Evolutionary conservation across 2,797 vertebrate genomes (phyloP).

Genomic region (Cyprinella venusta): DNA sequence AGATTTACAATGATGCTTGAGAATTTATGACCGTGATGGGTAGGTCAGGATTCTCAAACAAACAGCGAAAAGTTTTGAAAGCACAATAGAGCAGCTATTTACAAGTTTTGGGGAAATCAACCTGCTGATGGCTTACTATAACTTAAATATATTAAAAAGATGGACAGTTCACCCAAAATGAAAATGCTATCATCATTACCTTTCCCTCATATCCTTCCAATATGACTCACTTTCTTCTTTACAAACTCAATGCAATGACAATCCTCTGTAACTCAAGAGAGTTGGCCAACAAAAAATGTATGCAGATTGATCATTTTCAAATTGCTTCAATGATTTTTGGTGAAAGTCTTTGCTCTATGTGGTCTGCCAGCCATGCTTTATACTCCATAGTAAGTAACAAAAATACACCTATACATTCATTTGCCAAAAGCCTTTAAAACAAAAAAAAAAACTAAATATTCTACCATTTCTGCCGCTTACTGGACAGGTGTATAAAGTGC

Average conservation of each 20-base stretch:
- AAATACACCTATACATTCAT: background rate
- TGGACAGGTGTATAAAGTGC: background rate
- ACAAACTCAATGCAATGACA: background rate
- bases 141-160: background rate
- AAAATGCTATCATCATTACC: background rate
- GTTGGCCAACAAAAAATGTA: background rate
- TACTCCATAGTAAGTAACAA: background rate
- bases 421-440: background rate
- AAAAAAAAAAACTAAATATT: background rate
- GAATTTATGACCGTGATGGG: background rate
- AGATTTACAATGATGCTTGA: background rate
- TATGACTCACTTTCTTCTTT: background rate
- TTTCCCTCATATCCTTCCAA: background rate
- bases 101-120: background rate
- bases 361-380: background rate
- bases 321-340: background rate
- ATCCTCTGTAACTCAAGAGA: background rate
- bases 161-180: background rate
- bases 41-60: background rate
- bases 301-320: constrained; percentile 3
- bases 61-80: background rate
- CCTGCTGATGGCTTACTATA: background rate
- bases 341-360: background rate
- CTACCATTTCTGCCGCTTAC: background rate
- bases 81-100: background rate